Base-by-base conservation (phyloP, 2,888 invertebrate species). In the Oxyteleia sp. region DNA sequence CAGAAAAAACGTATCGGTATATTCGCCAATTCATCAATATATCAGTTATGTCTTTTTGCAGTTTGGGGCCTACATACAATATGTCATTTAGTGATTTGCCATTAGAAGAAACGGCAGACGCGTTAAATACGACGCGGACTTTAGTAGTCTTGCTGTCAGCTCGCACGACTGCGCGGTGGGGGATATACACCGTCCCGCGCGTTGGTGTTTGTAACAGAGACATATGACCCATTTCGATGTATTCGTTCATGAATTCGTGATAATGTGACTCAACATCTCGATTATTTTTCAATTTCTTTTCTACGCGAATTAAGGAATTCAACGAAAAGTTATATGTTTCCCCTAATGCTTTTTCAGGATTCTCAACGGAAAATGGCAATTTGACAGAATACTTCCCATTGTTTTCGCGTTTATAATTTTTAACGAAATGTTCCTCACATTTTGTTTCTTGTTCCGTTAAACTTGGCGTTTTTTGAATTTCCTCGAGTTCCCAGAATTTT, bases 121-220 rank as follows among this genome's bases (percentile, higher is more conserved):
- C 32, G 11, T 55, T 55, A 35, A 55, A 55, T 15, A 55, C 55
- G 7, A 55, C 55, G 15, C 55, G 35, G 4, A 55, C 32, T 35
- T 55, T 55, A 4, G 55, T 35, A 7, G 55, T 55, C 4, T 1
- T 1, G 23, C 55, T 55, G 7, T 55, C 57, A 4, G 4, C 57
- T 38, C 38, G 4, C 1, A 38, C 15, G 0, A 57, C 57, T 0
- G 38, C 38, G 4, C 29, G 57, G 18, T 57, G 57, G 10, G 18
- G 38, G 2, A 38, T 57, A 38, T 18, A 32, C 8, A 32, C 10
- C 8, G 8, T 32, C 1, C 1, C 1, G 10, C 11, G 11, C 1
- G n/a, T 49, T n/a, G n/a, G n/a, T n/a, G n/a, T n/a, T n/a, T n/a
- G n/a, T n/a, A n/a, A n/a, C n/a, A n/a, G n/a, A n/a, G n/a, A n/a